Percentiles rank a stretch among this genome's conserved stretches.
Evolutionary conservation across 2,888 invertebrate species (phyloP).

Genomic region (Melinopterus prodromus): DNA sequence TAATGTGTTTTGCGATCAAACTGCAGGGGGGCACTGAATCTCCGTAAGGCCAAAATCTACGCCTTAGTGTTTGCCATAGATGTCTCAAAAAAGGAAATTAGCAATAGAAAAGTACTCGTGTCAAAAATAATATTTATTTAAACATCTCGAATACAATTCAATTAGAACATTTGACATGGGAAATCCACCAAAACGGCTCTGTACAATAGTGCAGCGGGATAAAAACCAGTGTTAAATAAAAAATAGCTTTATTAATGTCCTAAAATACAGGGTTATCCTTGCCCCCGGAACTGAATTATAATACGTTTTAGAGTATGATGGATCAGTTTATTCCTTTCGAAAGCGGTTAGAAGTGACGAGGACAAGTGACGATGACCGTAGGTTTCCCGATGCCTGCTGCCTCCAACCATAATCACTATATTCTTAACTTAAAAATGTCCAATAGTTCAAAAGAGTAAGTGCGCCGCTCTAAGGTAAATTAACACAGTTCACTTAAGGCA

Average conservation of each 20-base stretch:
- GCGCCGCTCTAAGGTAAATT: slow-evolving; percentile 29
- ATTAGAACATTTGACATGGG: neutral
- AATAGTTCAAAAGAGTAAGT: slow-evolving; percentile 34
- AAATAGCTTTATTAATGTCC: slow-evolving; percentile 38
- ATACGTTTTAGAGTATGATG: slow-evolving; percentile 16
- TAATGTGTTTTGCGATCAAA: too few species aligned
- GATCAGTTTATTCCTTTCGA: slow-evolving; percentile 8
- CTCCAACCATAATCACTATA: slow-evolving; percentile 34
- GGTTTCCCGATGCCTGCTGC: slow-evolving; percentile 24
- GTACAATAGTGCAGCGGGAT: neutral
- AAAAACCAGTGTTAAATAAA: slow-evolving; percentile 33
- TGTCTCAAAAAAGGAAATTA: neutral
- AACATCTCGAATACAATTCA: neutral
- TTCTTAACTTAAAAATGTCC: slow-evolving; percentile 33
- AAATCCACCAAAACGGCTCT: neutral
- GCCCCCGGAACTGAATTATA: slow-evolving; percentile 28
- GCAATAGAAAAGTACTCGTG: neutral
- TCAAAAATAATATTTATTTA: neutral
- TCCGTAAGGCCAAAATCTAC: too few species aligned
- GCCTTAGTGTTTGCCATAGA: neutral
- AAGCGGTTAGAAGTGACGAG: neutral
- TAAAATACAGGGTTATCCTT: slow-evolving; percentile 38
- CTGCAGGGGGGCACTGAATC: too few species aligned
- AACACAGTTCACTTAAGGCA: slow-evolving; percentile 83
- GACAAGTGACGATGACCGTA: slow-evolving; percentile 8